Evolutionary conservation across 1,140 invertebrate species (phyloP).

Genomic region (Drosophila mayri): DNA sequence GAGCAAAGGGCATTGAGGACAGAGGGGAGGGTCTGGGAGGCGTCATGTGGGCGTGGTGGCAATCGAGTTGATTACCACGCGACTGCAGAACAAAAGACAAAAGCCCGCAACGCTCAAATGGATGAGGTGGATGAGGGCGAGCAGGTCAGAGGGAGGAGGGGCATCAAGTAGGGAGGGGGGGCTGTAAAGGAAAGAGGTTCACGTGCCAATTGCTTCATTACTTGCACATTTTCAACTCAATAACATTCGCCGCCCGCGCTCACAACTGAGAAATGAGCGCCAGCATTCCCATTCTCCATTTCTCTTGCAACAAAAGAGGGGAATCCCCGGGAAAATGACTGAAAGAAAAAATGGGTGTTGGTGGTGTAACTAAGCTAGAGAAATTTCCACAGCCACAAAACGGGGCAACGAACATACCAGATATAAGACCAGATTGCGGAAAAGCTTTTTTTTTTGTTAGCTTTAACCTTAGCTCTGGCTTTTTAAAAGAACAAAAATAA

Average conservation of each 20-base stretch:
- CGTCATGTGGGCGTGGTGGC: slow-evolving; percentile 26
- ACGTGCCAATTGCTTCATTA: slow-evolving; percentile 55
- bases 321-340: neutral
- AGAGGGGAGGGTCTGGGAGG: neutral
- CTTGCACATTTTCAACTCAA: slow-evolving; percentile 54
- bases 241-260: slow-evolving; percentile 14
- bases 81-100: slow-evolving; percentile 50
- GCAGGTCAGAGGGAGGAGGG: neutral
- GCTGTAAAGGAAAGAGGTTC: too few species aligned
- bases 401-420: neutral
- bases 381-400: slow-evolving; percentile 8
- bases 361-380: slow-evolving; percentile 15
- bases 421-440: neutral
- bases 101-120: slow-evolving; percentile 15
- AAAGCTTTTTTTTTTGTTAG: slow-evolving; percentile 3
- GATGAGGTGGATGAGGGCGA: neutral
- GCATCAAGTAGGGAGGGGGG: too few species aligned
- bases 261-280: neutral
- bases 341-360: neutral
- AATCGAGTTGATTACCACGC: slow-evolving; percentile 54
- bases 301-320: neutral
- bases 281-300: neutral
- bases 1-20: slow-evolving; percentile 17
- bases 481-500: neutral
- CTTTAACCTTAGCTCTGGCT: neutral